A percentile compares a stretch with the other conserved stretches of the same genome.
Evolutionary conservation across 2,113 vertebrate species (phyloP).

Genomic region (Cheilinus undulatus): DNA sequence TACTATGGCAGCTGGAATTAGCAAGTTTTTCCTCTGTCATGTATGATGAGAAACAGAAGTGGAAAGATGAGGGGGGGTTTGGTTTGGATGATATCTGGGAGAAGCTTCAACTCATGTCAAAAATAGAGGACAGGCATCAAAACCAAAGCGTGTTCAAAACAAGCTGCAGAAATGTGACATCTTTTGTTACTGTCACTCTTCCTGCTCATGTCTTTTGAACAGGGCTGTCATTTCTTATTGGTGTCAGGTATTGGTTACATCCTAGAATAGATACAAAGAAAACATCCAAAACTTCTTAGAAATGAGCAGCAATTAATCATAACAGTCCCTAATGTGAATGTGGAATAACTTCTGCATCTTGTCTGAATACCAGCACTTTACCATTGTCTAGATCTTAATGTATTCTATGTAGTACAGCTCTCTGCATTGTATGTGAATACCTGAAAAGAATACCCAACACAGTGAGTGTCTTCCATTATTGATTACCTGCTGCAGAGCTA

Average conservation of each 20-base stretch:
- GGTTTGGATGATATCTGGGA: constrained; percentile 30
- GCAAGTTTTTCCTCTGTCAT: background rate
- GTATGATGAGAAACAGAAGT: background rate
- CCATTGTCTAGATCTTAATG: constrained; percentile 9
- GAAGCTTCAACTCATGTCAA: constrained; percentile 37
- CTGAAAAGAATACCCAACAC: constrained; percentile 3
- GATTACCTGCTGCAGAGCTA: constrained; percentile 33
- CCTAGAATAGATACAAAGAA: constrained; percentile 56
- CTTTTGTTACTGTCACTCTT: constrained; percentile 45
- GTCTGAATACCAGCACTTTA: background rate
- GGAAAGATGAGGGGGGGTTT: background rate
- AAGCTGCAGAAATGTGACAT: constrained; percentile 47
- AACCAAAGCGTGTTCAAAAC: constrained; percentile 44
- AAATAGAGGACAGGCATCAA: constrained; percentile 45
- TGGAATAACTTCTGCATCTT: constrained; percentile 30
- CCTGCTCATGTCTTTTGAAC: constrained; percentile 36
- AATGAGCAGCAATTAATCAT: constrained; percentile 5
- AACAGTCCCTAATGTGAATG: constrained; percentile 4
- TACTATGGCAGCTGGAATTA: background rate
- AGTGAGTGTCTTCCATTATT: constrained; percentile 42
- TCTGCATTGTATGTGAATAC: constrained; percentile 12
- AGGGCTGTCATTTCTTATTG: constrained; percentile 37
- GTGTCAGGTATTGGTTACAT: constrained; percentile 45
- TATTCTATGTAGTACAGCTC: background rate
- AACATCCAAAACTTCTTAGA: constrained; percentile 31